These are phyloP conservation scores for Promerops cafer DNA, from an alignment of 2,113 vertebrate genomes.

Conservation along the genomic window DNA sequence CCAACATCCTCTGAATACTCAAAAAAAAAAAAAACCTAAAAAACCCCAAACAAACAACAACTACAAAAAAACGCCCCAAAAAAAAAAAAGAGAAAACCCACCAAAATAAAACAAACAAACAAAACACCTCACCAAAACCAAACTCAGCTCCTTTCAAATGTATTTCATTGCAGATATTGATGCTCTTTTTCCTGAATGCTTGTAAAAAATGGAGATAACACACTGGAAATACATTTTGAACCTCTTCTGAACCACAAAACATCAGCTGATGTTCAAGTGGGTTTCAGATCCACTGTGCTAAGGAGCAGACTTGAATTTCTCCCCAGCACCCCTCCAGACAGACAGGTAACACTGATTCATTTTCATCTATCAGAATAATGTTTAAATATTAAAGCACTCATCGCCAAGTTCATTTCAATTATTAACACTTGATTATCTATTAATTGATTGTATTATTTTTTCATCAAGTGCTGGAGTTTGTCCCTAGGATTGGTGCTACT, in stretches of 20 bases:
- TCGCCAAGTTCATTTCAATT: neutral
- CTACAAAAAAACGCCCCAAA: neutral
- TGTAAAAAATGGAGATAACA: neutral
- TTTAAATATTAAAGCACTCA: slow-evolving; percentile 15
- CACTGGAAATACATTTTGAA: rapidly evolving
- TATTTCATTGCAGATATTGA: neutral
- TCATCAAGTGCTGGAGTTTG: neutral
- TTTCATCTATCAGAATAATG: neutral
- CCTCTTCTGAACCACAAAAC: neutral
- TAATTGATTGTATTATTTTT: slow-evolving; percentile 41
- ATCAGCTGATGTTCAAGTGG: neutral
- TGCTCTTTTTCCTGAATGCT: neutral
- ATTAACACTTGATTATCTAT: slow-evolving; percentile 31
- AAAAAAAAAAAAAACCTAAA: neutral
- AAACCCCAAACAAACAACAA: neutral
- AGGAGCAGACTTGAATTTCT: neutral
- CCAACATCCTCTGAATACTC: neutral
- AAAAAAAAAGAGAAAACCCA: neutral
- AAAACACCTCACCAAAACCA: neutral
- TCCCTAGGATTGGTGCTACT: neutral
- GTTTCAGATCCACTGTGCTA: neutral
- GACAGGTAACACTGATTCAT: neutral
- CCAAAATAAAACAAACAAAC: neutral
- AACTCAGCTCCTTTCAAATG: neutral
- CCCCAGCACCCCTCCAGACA: neutral